Conservation (phyloP, 2,888 invertebrate genomes). For the Cepaea hortensis region DNA sequence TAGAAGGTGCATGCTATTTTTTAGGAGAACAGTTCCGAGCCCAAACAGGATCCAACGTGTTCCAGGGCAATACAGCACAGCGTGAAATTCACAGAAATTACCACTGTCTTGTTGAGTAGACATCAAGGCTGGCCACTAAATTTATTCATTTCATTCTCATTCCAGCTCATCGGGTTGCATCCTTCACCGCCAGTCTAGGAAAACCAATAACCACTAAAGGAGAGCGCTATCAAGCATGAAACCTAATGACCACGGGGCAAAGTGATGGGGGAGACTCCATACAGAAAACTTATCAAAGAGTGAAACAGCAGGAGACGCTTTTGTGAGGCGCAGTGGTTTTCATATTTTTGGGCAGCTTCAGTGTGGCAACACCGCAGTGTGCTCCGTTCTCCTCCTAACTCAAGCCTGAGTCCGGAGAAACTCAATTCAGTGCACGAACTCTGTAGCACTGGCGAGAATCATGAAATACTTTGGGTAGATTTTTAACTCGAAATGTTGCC, state of each 20-base stretch:
- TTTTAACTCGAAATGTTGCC: too few relatives aligned
- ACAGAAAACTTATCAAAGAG: not conserved
- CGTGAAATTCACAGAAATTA: not conserved
- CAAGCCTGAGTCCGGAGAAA: too few relatives aligned
- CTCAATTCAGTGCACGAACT: too few relatives aligned
- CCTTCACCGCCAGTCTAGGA: not conserved
- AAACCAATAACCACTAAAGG: constrained; percentile 12
- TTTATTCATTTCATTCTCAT: not conserved
- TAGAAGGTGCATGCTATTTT: too few relatives aligned
- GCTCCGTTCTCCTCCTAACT: too few relatives aligned
- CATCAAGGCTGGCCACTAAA: not conserved
- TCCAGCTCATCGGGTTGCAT: not conserved
- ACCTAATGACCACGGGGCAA: constrained; percentile 4
- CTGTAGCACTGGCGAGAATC: too few relatives aligned
- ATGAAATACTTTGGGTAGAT: too few relatives aligned
- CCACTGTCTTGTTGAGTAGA: not conserved
- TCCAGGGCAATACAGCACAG: not conserved
- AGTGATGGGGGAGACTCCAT: too few relatives aligned
- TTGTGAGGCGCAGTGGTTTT: not conserved
- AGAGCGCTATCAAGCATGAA: not conserved
- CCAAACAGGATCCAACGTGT: too few relatives aligned
- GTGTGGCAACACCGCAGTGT: too few relatives aligned
- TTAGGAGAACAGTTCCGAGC: too few relatives aligned
- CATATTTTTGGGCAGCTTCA: not conserved
- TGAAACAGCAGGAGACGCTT: not conserved